Percentiles rank a stretch among this genome's conserved stretches.
Conservation (phyloP, 2,797 vertebrate genomes). For the Novumbra hubbsi region DNA sequence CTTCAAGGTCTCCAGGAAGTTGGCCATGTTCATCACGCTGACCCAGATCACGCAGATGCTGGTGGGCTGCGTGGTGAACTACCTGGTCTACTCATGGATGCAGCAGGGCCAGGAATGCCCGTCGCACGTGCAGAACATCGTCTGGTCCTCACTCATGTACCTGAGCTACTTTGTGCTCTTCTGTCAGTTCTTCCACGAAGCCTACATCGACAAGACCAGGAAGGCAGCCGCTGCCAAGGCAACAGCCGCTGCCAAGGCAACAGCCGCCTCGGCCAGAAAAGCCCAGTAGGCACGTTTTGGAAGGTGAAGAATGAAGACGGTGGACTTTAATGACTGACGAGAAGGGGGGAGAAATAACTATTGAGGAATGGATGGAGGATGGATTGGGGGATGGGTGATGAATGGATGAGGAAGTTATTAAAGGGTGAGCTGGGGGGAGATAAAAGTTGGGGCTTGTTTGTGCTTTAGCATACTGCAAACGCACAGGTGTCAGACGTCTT, state of each 20-base stretch:
- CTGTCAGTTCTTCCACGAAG: slow-evolving; percentile 97
- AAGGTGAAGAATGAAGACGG: slow-evolving; percentile 46
- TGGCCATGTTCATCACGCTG: slow-evolving; percentile 98
- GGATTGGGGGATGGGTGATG: slow-evolving; percentile 12
- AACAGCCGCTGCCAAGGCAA: slow-evolving; percentile 67
- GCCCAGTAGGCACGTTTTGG: slow-evolving; percentile 55
- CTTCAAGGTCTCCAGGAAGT: slow-evolving; percentile 93
- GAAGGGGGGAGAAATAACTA: slow-evolving; percentile 3
- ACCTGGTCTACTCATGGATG: slow-evolving; percentile 98
- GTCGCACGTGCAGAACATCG: slow-evolving; percentile 95
- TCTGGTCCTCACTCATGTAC: slow-evolving; percentile 99
- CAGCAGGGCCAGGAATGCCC: slow-evolving; percentile 92
- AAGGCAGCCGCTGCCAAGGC: slow-evolving; percentile 50
- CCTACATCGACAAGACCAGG: slow-evolving; percentile 88
- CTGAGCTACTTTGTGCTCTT: slow-evolving; percentile 99
- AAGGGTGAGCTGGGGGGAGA: slow-evolving; percentile 18
- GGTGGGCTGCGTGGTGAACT: slow-evolving; percentile 94
- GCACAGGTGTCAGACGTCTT: slow-evolving; percentile 58
- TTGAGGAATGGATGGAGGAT: slow-evolving; percentile 13
- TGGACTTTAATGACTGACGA: slow-evolving; percentile 38
- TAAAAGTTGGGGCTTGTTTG: slow-evolving; percentile 39
- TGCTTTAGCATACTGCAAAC: slow-evolving; percentile 69
- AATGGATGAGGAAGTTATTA: slow-evolving; percentile 16
- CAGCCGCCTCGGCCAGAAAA: slow-evolving; percentile 67
- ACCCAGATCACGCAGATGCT: slow-evolving; percentile 99